Base-by-base conservation (phyloP, 2,888 invertebrate genomes). In the Tetragnatha montana region DNA sequence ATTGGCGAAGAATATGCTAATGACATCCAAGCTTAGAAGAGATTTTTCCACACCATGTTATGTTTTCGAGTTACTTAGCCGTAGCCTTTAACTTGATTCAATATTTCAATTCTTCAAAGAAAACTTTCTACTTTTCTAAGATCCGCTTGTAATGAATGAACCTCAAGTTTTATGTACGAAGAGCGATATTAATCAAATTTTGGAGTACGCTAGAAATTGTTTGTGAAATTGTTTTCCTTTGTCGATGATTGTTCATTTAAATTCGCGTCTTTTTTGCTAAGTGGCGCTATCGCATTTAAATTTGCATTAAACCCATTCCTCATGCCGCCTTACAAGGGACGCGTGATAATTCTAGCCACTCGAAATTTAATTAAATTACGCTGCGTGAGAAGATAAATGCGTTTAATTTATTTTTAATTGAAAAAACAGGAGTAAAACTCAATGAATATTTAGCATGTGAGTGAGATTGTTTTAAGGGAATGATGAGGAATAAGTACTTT, bases 31-130 rank as follows among this genome's bases (percentile, higher is more conserved):
- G 50, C 70, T 70, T 70, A 69, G 70, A 14, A 68, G 49, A 70
- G 19, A 70, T 70, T 70, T 81, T 49, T 22, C 73, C 73, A 49
- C 21, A 22, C 35, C 73, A 73, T 22, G 79, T 80, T 70, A 14
- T 81, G 81, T 81, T 81, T 49, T 14, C 49, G 35, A 70, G 49
- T 70, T 81, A 81, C 19, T 80, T 81, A 81, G 47, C 80, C 73
- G 21, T 73, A 21, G 73, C 73, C 35, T 35, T 73, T 73, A 73
- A 35, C 73, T 19, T 71, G 81, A 81, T 81, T 81, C 19, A 81
- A 81, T 70, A 70, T 70, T 81, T 81, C 49, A 78, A 78, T 68
- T 60, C 22, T 17, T 2, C 12, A 8, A 60, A 68, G 60, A 60
- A 60, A 60, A 78, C 60, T 78, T 60, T 78, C 78, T 78, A 22